Conservation (phyloP, 2,113 vertebrate species). For the Mellivora capensis region DNA sequence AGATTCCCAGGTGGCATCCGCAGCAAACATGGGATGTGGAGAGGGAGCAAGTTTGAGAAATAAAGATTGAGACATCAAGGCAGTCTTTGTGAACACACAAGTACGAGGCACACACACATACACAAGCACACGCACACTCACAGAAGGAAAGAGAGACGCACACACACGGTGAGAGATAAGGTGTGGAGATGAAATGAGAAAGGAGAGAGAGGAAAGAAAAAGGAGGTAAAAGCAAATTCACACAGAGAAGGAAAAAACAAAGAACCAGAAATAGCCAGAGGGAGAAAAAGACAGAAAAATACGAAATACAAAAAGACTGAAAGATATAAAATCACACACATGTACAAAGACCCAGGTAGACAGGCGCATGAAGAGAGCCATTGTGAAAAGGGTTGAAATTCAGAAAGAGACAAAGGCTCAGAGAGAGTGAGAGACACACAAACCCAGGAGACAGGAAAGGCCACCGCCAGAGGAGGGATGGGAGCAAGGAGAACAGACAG, state of each 20-base stretch:
- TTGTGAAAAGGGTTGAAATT: neutral
- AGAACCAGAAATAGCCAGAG: neutral
- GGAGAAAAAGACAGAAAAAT: neutral
- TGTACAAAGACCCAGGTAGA: neutral
- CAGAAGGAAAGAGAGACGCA: neutral
- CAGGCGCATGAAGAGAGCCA: neutral
- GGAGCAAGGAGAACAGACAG: neutral
- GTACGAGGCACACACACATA: neutral
- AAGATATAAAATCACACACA: neutral
- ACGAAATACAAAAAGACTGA: neutral
- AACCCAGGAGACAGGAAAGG: neutral
- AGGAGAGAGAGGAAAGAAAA: neutral
- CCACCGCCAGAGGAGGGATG: fast-evolving
- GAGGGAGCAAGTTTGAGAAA: neutral
- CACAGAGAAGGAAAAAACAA: neutral
- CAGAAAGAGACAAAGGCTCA: neutral
- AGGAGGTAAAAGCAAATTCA: neutral
- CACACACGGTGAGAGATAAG: neutral
- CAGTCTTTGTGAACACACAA: neutral
- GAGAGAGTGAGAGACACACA: neutral
- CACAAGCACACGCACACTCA: neutral
- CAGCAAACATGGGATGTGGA: neutral
- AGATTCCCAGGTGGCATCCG: neutral
- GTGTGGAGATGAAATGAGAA: neutral
- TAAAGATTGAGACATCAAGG: neutral